These are phyloP conservation scores for Malurus alboscapulatus DNA, from an alignment of 2,113 vertebrate species.

Conservation along the genomic window DNA sequence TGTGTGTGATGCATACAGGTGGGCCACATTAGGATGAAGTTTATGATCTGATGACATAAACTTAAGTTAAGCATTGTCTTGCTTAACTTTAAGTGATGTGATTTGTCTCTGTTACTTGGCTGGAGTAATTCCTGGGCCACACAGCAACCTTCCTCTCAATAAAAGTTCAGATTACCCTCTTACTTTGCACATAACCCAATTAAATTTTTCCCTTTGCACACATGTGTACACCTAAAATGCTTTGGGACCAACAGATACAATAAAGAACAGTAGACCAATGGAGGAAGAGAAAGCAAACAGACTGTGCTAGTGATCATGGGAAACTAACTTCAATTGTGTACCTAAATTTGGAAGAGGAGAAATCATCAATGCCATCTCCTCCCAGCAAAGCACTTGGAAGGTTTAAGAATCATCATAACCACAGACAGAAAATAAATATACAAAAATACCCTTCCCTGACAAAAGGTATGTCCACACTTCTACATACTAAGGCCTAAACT, in stretches of 20 bases:
- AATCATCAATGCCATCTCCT: background rate
- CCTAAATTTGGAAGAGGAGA: background rate
- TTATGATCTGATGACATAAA: background rate
- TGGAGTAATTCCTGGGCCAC: background rate
- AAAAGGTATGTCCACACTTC: background rate
- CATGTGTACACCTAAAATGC: background rate
- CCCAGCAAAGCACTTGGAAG: background rate
- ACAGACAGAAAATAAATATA: background rate
- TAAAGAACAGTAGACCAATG: background rate
- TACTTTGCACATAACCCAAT: background rate
- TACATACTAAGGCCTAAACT: background rate
- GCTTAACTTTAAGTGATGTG: background rate
- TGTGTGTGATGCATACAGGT: background rate
- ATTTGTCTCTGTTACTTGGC: background rate
- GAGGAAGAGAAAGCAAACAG: background rate
- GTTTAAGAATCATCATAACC: background rate
- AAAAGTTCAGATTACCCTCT: background rate
- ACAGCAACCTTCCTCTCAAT: background rate
- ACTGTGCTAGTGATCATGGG: too few species aligned
- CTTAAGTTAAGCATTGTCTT: background rate
- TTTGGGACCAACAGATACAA: background rate
- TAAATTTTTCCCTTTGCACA: background rate
- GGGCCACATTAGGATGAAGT: background rate
- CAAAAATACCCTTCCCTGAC: background rate
- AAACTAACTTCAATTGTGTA: background rate